Evolutionary conservation across 2,113 vertebrate genomes (phyloP).

Genomic region (Caracal caracal): DNA sequence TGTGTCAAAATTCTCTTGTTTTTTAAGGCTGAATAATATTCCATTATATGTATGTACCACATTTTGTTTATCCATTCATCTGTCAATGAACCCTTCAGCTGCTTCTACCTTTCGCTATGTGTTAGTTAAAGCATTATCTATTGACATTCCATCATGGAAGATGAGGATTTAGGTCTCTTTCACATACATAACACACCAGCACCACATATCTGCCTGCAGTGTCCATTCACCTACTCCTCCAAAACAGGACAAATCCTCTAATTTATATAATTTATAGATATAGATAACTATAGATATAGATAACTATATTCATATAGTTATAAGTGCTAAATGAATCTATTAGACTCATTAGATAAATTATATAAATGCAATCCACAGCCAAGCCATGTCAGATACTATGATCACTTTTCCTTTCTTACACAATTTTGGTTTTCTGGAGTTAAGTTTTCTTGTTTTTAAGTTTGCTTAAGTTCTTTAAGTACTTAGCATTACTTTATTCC

Average conservation of each 20-base stretch:
- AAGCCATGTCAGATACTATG: neutral
- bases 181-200: neutral
- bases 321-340: too few species aligned
- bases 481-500: neutral
- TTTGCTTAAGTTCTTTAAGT: slow-evolving; percentile 29
- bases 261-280: too few species aligned
- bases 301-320: too few species aligned
- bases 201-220: neutral
- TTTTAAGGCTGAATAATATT: neutral
- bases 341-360: neutral
- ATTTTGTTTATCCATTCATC: neutral
- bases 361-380: neutral
- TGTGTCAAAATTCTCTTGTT: neutral
- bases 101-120: neutral
- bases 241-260: neutral
- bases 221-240: neutral
- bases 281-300: too few species aligned
- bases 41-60: neutral
- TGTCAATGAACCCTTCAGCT: neutral
- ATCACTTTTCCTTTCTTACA: neutral
- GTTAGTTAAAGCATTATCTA: neutral
- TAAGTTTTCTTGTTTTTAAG: neutral
- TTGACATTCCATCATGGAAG: neutral
- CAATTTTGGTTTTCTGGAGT: neutral
- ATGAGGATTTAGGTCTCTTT: neutral